Conservation (phyloP, 2,888 invertebrate species). For the Crematogaster levior region DNA sequence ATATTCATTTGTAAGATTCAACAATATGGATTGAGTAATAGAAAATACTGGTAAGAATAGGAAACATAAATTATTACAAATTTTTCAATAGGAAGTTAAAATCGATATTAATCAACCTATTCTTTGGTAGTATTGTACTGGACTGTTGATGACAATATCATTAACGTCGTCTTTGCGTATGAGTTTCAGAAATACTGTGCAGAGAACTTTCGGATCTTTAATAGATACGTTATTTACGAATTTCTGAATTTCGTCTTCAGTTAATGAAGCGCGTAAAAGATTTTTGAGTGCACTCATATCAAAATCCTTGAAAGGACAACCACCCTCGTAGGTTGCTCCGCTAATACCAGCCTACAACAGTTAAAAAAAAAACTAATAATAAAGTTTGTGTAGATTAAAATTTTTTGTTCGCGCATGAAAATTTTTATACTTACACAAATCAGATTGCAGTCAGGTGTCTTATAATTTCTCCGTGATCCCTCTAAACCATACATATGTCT, state of each 20-base stretch:
- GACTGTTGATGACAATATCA: constrained; percentile 74
- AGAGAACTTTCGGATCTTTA: constrained; percentile 76
- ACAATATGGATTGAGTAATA: constrained; percentile 75
- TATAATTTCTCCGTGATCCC: constrained; percentile 89
- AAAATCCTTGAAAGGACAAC: constrained; percentile 89
- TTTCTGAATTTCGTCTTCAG: constrained; percentile 69
- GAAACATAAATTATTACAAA: not conserved
- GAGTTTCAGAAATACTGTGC: constrained; percentile 76
- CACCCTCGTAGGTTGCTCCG: constrained; percentile 87
- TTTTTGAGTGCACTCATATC: constrained; percentile 85
- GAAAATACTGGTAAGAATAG: not conserved
- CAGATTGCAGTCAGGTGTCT: constrained; percentile 87
- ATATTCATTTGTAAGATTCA: constrained; percentile 78
- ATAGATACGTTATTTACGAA: constrained; percentile 64
- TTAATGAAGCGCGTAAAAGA: constrained; percentile 79
- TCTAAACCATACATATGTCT: constrained; percentile 91
- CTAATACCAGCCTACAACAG: constrained; percentile 79
- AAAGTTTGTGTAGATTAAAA: not conserved
- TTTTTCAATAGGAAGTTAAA: constrained; percentile 75
- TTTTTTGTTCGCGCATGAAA: not conserved
- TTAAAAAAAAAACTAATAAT: not conserved
- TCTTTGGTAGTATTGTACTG: constrained; percentile 80
- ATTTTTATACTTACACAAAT: constrained; percentile 87
- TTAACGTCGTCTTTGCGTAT: constrained; percentile 63
- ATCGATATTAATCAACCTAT: constrained; percentile 70